Percentiles rank a stretch among this genome's conserved stretches.
Conservation (phyloP, 2,888 invertebrate genomes). For the Caenorhabditis macrosperma region DNA sequence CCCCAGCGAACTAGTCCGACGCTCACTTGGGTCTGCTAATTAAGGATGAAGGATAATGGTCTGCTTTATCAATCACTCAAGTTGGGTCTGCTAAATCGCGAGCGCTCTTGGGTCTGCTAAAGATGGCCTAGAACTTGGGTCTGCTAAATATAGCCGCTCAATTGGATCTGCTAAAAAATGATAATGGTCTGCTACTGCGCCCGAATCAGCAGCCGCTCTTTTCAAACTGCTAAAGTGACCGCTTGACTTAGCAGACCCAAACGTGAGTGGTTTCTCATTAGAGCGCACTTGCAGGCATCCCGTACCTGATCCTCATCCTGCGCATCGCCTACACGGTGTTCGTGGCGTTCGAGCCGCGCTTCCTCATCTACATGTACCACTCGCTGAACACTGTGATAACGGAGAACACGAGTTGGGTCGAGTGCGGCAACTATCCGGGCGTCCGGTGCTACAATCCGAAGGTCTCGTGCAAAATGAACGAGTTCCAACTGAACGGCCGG, state of each 20-base stretch:
- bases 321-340: conserved; percentile 42
- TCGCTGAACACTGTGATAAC: conserved; percentile 27
- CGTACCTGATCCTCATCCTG: conserved; percentile 20
- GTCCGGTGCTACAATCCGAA: conserved; percentile 44
- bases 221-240: too few relatives aligned
- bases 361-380: conserved; percentile 32
- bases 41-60: too few relatives aligned
- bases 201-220: too few relatives aligned
- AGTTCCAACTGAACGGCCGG: conserved; percentile 20
- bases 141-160: too few relatives aligned
- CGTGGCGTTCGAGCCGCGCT: conserved; percentile 38
- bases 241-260: too few relatives aligned
- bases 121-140: too few relatives aligned
- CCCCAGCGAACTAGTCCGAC: not conserved
- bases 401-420: conserved; percentile 15
- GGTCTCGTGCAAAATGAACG: conserved; percentile 21
- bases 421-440: conserved; percentile 19
- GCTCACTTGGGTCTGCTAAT: not conserved
- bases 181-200: too few relatives aligned
- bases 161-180: too few relatives aligned
- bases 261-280: not conserved
- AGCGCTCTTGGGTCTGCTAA: too few relatives aligned
- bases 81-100: too few relatives aligned
- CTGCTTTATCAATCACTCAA: too few relatives aligned
- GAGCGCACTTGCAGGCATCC: conserved; percentile 22